These are phyloP conservation scores for Pseudomugil gertrudae DNA, from an alignment of 2,797 vertebrate genomes.

Conservation along the genomic window DNA sequence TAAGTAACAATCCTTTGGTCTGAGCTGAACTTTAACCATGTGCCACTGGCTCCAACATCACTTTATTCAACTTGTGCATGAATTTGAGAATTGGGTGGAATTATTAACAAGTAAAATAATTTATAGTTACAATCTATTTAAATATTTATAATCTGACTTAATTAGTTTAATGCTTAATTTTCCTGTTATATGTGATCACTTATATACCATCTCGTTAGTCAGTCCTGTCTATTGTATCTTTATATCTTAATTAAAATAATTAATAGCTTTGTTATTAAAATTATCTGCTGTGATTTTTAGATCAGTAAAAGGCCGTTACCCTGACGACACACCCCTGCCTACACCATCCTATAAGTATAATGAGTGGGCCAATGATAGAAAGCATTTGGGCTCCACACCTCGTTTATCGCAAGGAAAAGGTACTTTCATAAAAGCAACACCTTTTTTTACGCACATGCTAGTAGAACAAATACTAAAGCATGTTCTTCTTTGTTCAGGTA, in stretches of 20 bases:
- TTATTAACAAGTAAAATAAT: background rate
- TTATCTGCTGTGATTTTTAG: conserved; percentile 69
- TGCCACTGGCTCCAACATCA: background rate
- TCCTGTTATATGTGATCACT: background rate
- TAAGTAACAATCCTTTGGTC: conserved; percentile 40
- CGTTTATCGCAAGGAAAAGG: conserved; percentile 95
- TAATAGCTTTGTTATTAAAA: background rate
- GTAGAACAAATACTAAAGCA: background rate
- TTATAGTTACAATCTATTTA: background rate
- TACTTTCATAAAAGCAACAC: conserved; percentile 50
- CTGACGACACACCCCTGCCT: conserved; percentile 90
- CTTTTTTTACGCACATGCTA: background rate
- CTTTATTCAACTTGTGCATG: background rate
- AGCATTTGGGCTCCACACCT: conserved; percentile 91
- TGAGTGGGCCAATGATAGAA: conserved; percentile 96
- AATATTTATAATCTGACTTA: background rate
- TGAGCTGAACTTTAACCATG: background rate
- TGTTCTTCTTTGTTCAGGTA: conserved; percentile 74
- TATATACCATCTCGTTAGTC: background rate
- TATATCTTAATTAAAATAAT: conserved; percentile 1
- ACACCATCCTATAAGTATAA: conserved; percentile 98
- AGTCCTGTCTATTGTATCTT: background rate
- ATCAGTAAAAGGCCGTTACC: conserved; percentile 88
- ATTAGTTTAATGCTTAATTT: background rate
- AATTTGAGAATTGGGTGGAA: background rate